Evolutionary conservation across 2,113 vertebrate genomes (phyloP), one percentile per base, ranked within the genome.

Genomic region (Eclectus roratus): DNA sequence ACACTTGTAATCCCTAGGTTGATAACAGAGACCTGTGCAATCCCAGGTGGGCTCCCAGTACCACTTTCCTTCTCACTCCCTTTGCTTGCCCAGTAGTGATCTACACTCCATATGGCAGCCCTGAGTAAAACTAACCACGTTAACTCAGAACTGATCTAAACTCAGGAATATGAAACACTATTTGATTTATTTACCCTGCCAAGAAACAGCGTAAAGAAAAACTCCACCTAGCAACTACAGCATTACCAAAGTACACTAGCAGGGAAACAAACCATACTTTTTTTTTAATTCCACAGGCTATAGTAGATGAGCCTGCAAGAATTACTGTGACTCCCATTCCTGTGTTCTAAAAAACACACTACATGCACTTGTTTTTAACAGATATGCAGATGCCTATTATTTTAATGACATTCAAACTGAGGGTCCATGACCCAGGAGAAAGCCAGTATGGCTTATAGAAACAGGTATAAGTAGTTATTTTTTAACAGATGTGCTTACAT

Each of bases 21-120:
- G 52, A 83, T 35, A 55, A 52, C 15, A 55, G n/a, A 23, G 9
- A 81, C 11, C 23, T 27, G 10, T 29, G 23, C 27, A 92, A 68
- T 20, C 29, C 43, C 35, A 46, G 23, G 8, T 23, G 23, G 13
- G 28, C 5, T 76, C 13, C 43, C 31, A 52, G 0, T 31, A 25
- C 28, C 13, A 12, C 21, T 7, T 19, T 91, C 29, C 72, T 56
- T 58, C 46, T 55, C 35, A 6, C 28, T 7, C 4, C 10, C 15
- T 50, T 56, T 80, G 23, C 71, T 76, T 76, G 44, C 52, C 18
- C 9, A 10, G 16, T 4, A 3, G 44, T 47, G n/a, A 43, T 47
- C 16, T 65, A 16, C 1, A 0, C 21, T n/a, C 33, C 23, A 31
- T 1, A 1, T 41, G 20, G n/a, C 58, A 69, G 47, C 29, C 21